Conservation (phyloP, 2,888 invertebrate species). For the Apoderus coryli region DNA sequence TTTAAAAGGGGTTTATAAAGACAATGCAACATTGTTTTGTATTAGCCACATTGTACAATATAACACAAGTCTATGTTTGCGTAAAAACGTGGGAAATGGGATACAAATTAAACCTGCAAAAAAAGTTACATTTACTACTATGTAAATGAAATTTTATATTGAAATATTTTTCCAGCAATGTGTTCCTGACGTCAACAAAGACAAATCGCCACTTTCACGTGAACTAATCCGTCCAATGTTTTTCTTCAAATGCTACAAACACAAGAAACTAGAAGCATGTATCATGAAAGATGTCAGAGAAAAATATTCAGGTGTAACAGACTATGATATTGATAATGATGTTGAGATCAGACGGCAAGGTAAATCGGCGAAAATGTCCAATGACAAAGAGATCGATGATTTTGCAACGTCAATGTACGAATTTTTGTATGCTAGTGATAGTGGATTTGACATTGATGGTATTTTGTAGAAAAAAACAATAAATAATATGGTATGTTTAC, state of each 20-base stretch:
- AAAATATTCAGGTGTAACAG: constrained; percentile 39
- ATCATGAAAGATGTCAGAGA: constrained; percentile 58
- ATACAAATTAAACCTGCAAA: too few species aligned
- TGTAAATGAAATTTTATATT: too few species aligned
- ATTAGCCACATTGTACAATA: too few species aligned
- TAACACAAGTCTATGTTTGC: too few species aligned
- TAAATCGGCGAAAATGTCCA: constrained; percentile 34
- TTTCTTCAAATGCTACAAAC: constrained; percentile 61
- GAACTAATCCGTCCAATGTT: constrained; percentile 54
- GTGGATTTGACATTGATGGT: constrained; percentile 38
- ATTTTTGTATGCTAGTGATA: constrained; percentile 44
- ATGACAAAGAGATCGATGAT: constrained; percentile 38
- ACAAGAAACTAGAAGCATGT: constrained; percentile 56
- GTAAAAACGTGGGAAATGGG: too few species aligned
- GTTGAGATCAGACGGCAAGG: constrained; percentile 37
- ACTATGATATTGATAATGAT: constrained; percentile 39
- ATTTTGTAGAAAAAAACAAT: constrained; percentile 26
- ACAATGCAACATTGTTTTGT: too few species aligned
- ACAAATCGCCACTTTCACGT: constrained; percentile 45
- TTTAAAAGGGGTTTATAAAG: too few species aligned
- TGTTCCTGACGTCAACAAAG: constrained; percentile 49
- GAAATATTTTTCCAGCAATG: constrained; percentile 52
- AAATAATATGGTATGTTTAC: too few species aligned
- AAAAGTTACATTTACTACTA: too few species aligned
- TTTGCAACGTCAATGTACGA: constrained; percentile 47